Base-by-base conservation (phyloP, 2,113 vertebrate species). In the Eubucco bourcierii region DNA sequence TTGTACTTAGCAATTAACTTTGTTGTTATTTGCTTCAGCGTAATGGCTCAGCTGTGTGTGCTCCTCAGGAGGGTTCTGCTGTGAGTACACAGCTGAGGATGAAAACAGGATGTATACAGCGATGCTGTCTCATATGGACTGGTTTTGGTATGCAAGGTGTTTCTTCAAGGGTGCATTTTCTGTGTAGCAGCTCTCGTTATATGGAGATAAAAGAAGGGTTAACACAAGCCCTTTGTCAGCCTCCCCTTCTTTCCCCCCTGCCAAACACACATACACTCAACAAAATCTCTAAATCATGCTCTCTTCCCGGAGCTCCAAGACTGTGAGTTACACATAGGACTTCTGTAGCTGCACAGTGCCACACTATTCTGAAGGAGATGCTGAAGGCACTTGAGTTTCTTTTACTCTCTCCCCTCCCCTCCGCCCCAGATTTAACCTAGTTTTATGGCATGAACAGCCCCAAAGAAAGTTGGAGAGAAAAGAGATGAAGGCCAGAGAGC, bases 391-490 rank as follows among this genome's bases (percentile, higher is more conserved):
- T 97, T 92, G 92, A 92, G 94, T 96, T 94, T 88, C 94, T 96
- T 96, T 95, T 94, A 88, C 95, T 93, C 82, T 95, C 77, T 92
- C 90, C 76, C 90, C 82, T 91, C 93, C 91, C 89, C 87, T 95
- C 92, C 93, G 24, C 90, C 95, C 96, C 90, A 96, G 94, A 96
- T 97, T 96, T 96, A 97, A 96, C 96, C 95, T 96, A 97, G 95
- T 96, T 97, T 97, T 96, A 95, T 90, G 87, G 96, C 95, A 94
- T 94, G 95, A 96, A 95, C 92, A 92, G 93, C 77, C 94, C 95
- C 90, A 96, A 95, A 97, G 96, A 97, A 96, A 97, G 96, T 92
- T 11, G 81, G 47, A 96, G 94, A 97, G 91, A 97, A 95, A 95
- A 94, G 95, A 90, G 93, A 94, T 94, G 95, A 90, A 79, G 93